Base-by-base conservation (phyloP, 2,797 vertebrate species). In the Eospalax fontanierii region DNA sequence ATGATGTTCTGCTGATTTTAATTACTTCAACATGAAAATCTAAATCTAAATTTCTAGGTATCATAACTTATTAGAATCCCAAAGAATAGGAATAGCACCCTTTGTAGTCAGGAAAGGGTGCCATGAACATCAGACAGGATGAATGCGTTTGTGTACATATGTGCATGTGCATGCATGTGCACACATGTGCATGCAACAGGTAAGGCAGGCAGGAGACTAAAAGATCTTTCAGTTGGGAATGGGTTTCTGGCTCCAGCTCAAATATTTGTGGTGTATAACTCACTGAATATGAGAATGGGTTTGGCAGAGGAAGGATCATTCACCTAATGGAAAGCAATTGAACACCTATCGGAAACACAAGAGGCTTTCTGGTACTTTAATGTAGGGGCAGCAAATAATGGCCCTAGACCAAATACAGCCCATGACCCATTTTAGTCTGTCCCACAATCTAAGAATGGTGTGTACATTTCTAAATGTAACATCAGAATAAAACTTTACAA, bases 391-490 rank as follows among this genome's bases (percentile, higher is more conserved):
- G 19, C 5, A 80, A 70, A 80, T 12, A 46, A 65, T 1, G 38
- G n/a, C 50, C n/a, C 75, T 9, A 14, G 33, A 74, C 38, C 74
- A 93, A 91, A 93, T 57, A 38, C 40, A 91, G 63, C 2, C 73
- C 19, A 9, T 7, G n/a, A 46, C 81, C 38, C 81, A 21, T 10
- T 38, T 93, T 38, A 57, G 6, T 73, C 18, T n/a, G 22, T 65
- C 38, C 24, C 6, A 35, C 38, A 75, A 43, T 35, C 54, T 89
- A 87, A 76, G 38, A 84, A 90, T 26, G 2, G 12, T 35, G 75
- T 92, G 79, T 78, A 73, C 21, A 79, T n/a, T 78, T 87, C 91
- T 74, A 90, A 91, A 83, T 73, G 28, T 38, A 93, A 91, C 70
- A 89, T 54, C 24, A 46, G 50, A 90, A 91, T 10, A 71, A 5